Conservation (phyloP, 2,888 invertebrate species). For the Drosophila mimica region DNA sequence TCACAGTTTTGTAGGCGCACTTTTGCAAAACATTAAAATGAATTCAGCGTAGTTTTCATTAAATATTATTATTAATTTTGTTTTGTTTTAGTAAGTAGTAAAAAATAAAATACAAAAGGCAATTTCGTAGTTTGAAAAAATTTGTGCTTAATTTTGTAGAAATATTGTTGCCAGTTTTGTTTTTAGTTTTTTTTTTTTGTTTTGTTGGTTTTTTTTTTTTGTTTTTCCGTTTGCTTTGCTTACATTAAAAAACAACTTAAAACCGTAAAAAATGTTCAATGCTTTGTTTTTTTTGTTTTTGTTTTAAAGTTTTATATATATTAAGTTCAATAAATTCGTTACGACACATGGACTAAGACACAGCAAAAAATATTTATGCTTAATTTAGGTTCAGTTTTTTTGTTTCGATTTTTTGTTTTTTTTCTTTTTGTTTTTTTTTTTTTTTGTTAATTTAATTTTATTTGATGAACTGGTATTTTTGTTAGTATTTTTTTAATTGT, state of each 20-base stretch:
- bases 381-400: conserved; percentile 66
- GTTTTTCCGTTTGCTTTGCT: conserved; percentile 35
- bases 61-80: conserved; percentile 39
- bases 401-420: conserved; percentile 20
- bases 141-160: conserved; percentile 77
- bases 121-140: conserved; percentile 74
- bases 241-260: conserved; percentile 50
- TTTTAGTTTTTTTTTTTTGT: conserved; percentile 12
- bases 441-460: conserved; percentile 27
- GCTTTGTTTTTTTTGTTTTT: conserved; percentile 28
- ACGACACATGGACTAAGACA: conserved; percentile 85
- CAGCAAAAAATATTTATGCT: conserved; percentile 83
- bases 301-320: conserved; percentile 43
- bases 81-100: conserved; percentile 55
- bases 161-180: conserved; percentile 61
- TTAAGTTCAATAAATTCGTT: conserved; percentile 84
- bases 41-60: conserved; percentile 62
- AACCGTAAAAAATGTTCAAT: conserved; percentile 45
- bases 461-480: conserved; percentile 21
- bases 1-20: conserved; percentile 75
- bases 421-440: conserved; percentile 18
- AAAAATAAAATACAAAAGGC: conserved; percentile 77
- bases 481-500: conserved; percentile 41
- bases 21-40: conserved; percentile 63
- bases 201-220: conserved; percentile 6